Conservation (phyloP, 1,140 invertebrate genomes). For the Aphaenogaster ashmeadi region DNA sequence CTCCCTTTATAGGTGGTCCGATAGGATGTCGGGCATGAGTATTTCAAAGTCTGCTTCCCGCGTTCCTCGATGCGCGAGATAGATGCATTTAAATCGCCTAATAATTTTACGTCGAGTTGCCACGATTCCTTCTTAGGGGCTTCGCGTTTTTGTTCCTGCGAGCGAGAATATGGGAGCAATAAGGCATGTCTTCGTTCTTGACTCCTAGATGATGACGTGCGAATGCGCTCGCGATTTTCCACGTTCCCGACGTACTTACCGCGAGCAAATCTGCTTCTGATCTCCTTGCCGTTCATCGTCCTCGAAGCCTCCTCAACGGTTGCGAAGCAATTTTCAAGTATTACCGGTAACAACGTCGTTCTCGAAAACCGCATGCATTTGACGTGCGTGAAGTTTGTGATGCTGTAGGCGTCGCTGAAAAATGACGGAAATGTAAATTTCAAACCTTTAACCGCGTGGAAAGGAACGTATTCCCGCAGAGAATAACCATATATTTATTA, state of each 20-base stretch:
- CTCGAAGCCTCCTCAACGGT: conserved; percentile 2
- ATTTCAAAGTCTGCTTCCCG: conserved; percentile 56
- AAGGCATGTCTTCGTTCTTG: conserved; percentile 34
- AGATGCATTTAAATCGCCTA: conserved; percentile 67
- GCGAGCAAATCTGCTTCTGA: conserved; percentile 44
- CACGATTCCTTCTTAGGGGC: not conserved
- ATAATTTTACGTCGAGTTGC: conserved; percentile 64
- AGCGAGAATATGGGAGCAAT: not conserved
- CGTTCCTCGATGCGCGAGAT: conserved; percentile 37
- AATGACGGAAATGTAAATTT: not conserved
- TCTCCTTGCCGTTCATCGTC: conserved; percentile 18
- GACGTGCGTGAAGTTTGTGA: not conserved
- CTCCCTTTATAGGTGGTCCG: conserved; percentile 50
- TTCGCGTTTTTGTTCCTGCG: not conserved
- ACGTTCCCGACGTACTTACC: not conserved
- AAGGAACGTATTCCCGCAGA: not conserved
- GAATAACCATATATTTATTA: not conserved
- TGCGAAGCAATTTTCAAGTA: conserved; percentile 23
- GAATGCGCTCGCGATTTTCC: not conserved
- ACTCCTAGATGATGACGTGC: not conserved
- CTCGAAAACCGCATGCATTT: not conserved
- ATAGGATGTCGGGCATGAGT: conserved; percentile 38
- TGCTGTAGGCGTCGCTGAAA: not conserved
- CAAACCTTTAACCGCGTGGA: not conserved
- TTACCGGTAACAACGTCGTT: conserved; percentile 42